Percentiles rank a stretch among this genome's conserved stretches.
These are phyloP conservation scores for Pteropus rufus DNA, from an alignment of 2,797 vertebrate genomes.

Conservation along the genomic window DNA sequence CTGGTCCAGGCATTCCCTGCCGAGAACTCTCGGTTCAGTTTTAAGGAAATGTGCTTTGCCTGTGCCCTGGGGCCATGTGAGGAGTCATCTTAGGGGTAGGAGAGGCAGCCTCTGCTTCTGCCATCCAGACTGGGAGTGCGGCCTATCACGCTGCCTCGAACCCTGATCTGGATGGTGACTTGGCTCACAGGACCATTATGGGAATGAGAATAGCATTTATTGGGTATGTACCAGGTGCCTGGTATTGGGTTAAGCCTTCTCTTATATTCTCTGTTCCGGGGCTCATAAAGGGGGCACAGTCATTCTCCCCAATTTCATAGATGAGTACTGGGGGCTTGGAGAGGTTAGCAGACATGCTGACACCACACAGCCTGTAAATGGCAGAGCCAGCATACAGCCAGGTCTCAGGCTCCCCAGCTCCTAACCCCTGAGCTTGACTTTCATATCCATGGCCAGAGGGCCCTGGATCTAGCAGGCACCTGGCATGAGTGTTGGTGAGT, in stretches of 20 bases:
- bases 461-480: not conserved
- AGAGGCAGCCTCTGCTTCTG: not conserved
- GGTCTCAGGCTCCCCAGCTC: not conserved
- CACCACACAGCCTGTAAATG: rapidly evolving
- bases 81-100: too few relatives aligned
- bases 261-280: not conserved
- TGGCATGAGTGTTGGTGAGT: too few relatives aligned
- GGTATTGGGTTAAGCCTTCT: not conserved
- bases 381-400: not conserved
- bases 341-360: rapidly evolving
- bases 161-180: not conserved
- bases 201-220: too few relatives aligned
- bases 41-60: not conserved
- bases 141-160: not conserved
- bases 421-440: not conserved
- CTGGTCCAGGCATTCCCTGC: not conserved
- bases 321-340: not conserved
- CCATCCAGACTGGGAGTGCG: rapidly evolving
- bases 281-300: rapidly evolving
- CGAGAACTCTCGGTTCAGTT: not conserved
- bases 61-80: not conserved
- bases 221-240: not conserved
- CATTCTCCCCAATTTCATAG: not conserved
- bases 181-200: too few relatives aligned
- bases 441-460: not conserved